Base-by-base conservation (phyloP, 2,797 vertebrate species). In the Coranthus polyacanthus region DNA sequence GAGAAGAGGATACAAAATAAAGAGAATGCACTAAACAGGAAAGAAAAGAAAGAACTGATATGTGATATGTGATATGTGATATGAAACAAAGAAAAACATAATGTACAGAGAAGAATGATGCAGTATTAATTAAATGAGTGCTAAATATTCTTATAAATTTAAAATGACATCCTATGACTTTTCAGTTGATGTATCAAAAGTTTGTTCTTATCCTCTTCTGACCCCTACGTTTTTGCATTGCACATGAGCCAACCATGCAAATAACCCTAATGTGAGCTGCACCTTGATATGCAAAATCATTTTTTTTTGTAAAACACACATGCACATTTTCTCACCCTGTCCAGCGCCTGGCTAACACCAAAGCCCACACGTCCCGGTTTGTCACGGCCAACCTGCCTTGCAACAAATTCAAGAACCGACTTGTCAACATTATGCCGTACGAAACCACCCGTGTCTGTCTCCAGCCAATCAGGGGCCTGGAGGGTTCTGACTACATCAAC, bases 381-480 rank as follows among this genome's bases (percentile, higher is more conserved):
- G 95, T 99, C 91, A 99, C 96, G 2, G 98, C 98, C 94, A 99
- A 99, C 86, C 95, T 99, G 75, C 97, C 97, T 5, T 98, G 97
- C 92, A 99, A 99, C 96, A 99, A 99, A 84, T 99, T 99, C 92
- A 99, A 99, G 93, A 99, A 99, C 81, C 96, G 98, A 81, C 95
- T 99, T 58, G 98, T 99, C 41, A 99, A 99, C 93, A 98, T 98
- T 90, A 98, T 99, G 98, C 98, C 98, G 4, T 99, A 98, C 0
- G 98, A 99, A 91, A 97, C 94, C 75, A 98, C 98, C 0, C 95
- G 98, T 0, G 97, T 99, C 69, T 98, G 97, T 77, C 96, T 99
- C 15, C 97, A 98, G 94, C 97, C 97, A 84, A 99, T 99, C 93
- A 92, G 98, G 6, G 98, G 98, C 2, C 95, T 99, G 52, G 98